These are phyloP conservation scores for Acronicta aceris DNA, from an alignment of 2,888 invertebrate genomes.

Conservation along the genomic window DNA sequence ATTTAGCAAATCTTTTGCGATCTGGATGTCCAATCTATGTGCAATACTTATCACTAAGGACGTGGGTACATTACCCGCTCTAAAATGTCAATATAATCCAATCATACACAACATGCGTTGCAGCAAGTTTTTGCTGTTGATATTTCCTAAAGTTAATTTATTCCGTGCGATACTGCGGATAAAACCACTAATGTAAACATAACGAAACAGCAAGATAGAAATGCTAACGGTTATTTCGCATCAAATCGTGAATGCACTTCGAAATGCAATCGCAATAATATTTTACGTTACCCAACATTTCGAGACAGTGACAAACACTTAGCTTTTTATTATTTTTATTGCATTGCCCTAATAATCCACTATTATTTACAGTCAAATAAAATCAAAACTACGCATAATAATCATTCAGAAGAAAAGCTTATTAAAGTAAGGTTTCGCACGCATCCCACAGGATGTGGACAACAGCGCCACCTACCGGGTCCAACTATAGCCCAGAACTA, in stretches of 20 bases:
- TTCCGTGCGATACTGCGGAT: conserved; percentile 2
- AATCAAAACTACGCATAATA: too few relatives aligned
- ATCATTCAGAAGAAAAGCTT: too few relatives aligned
- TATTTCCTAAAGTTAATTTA: conserved; percentile 15
- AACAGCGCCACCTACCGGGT: too few relatives aligned
- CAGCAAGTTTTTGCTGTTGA: not conserved
- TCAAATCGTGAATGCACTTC: conserved; percentile 30
- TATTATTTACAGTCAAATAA: conserved; percentile 13
- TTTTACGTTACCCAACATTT: conserved; percentile 29
- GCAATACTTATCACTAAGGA: too few relatives aligned
- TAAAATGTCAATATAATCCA: not conserved
- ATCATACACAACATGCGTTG: not conserved
- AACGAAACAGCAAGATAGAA: conserved; percentile 30
- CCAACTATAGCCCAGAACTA: too few relatives aligned
- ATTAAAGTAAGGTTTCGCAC: too few relatives aligned
- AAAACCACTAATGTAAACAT: not conserved
- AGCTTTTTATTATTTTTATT: conserved; percentile 18
- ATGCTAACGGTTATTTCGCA: conserved; percentile 40
- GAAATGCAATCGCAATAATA: conserved; percentile 31
- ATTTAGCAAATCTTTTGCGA: too few relatives aligned
- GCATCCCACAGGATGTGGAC: too few relatives aligned
- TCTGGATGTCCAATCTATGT: too few relatives aligned
- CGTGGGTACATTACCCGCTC: not conserved
- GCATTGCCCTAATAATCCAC: conserved; percentile 2
- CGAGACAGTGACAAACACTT: conserved; percentile 31